phyloP scores from a whole-genome alignment of 1,140 invertebrate genomes.

The Drosophila yakuba region DNA sequence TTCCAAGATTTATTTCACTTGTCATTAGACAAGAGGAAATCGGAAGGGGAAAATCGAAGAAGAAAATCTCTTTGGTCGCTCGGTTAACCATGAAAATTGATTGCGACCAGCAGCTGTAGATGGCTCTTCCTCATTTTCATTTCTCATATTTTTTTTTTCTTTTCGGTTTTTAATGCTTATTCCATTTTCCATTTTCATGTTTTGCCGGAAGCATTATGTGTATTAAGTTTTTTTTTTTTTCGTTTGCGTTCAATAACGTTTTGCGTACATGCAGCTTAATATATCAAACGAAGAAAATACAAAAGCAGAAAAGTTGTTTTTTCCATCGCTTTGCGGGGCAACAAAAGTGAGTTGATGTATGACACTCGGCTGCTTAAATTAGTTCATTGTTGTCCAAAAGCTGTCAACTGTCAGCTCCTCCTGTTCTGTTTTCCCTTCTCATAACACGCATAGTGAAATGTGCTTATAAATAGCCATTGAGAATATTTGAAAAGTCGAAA shows the following conservation, averaged over 20 bases:
- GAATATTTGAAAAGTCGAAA: no score
- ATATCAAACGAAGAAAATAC: constrained; percentile 40
- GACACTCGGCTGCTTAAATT: constrained; percentile 71
- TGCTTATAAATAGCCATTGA: no score
- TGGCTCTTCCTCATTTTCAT: constrained; percentile 20
- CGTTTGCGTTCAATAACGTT: constrained; percentile 56
- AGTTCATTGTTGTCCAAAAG: constrained; percentile 77
- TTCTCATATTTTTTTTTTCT: background rate
- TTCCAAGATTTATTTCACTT: constrained; percentile 71
- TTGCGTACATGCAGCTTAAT: constrained; percentile 72
- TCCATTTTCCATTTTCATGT: constrained; percentile 45
- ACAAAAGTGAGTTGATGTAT: constrained; percentile 59
- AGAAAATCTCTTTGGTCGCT: constrained; percentile 31
- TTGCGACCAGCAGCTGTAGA: constrained; percentile 69
- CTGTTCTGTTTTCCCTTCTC: background rate
- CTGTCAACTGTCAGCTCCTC: constrained; percentile 70
- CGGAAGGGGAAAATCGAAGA: background rate
- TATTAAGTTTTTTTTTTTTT: constrained; percentile 55
- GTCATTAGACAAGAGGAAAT: constrained; percentile 50
- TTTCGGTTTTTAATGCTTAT: constrained; percentile 13
- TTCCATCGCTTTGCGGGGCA: constrained; percentile 1
- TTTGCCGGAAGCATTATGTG: constrained; percentile 75
- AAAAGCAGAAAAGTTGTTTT: constrained; percentile 6
- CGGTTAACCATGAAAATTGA: constrained; percentile 82
- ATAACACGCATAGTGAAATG: constrained; percentile 19